Evolutionary conservation across 2,797 vertebrate genomes (phyloP), one percentile per base, ranked within the genome.

Genomic region (Odontamblyopus rebecca): DNA sequence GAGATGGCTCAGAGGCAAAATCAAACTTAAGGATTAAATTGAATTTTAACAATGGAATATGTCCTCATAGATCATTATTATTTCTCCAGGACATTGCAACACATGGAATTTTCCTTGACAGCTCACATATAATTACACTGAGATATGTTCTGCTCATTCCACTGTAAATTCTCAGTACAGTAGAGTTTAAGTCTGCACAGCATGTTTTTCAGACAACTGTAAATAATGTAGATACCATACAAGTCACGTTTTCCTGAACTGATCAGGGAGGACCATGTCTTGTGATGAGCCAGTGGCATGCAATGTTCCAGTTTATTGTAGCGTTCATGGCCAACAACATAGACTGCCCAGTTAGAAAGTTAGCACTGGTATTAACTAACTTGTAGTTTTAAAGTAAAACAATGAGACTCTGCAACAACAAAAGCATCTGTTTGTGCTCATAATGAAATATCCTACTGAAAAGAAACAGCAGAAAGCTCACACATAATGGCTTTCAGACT

Each of bases 381-480:
- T 66, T 66, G 48, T 41, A 56, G 64, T 61, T 56, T 53, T 67
- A 66, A 19, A 71, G 32, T 12, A 73, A 66, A 70, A 85, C 69
- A 85, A 79, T 82, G 63, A 79, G 30, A 61, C 50, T 78, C 66
- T 87, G 29, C 50, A 69, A 30, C 72, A 65, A 79, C 76, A 74
- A 82, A 82, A 77, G 71, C 70, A 72, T 82, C 67, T 69, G 82
- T 87, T 85, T 61, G 88, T 5, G 74, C 15, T 76, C 56, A 82
- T 78, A 83, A 86, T 75, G 70, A 81, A 53, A 72, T 65, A 63
- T 74, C 44, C 72, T 77, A 75, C 32, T 59, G 79, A 85, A 73
- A 62, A 67, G 51, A 76, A 70, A 44, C 60, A 60, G 60, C 50
- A 75, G 73, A 57, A 38, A 69, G 50, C 4, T 69, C 68, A 73